Base-by-base conservation (phyloP, 2,888 invertebrate genomes). In the Tachina fera region DNA sequence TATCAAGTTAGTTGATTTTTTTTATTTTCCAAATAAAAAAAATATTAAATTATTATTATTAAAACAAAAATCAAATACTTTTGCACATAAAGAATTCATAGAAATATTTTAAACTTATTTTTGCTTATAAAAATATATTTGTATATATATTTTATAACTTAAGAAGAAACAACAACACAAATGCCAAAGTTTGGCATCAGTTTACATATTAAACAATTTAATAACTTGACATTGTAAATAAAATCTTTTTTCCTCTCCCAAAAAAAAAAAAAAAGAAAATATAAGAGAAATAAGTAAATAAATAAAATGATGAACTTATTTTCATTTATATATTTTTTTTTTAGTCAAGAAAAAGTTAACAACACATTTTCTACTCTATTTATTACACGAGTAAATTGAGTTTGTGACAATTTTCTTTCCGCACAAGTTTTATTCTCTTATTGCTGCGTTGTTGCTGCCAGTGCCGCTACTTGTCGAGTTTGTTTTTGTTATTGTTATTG, bases 311-410 rank as follows among this genome's bases (percentile, higher is more conserved):
- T 39, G 6, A 70, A 76, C 49, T 65, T 51, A 31, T 72, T 81
- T 39, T 39, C 10, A 19, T 31, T 31, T 31, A 31, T 31, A 0
- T 31, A 6, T 31, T 31, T 31, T 31, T 31, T 31, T 31, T 5
- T 31, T 31, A 6, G 31, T 31, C 2, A 56, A 71, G 16, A 19
- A 67, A 80, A 72, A 75, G 71, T 78, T 74, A 78, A 82, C 74
- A 78, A 88, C 88, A 88, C 86, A 88, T 88, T 88, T 89, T 89
- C 88, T 87, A 88, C 88, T 89, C 88, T 88, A 89, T 88, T 89
- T 89, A 87, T 88, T 89, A 86, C 86, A 78, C 47, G 75, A 87
- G 79, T 83, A 89, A 88, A 89, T 88, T 88, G 87, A 89, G 88
- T 88, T 89, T 89, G 88, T 83, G 87, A 89, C 88, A 88, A 88